A percentile compares a stretch with the other conserved stretches of the same genome.
phyloP scores from a whole-genome alignment of 2,797 vertebrate genomes.

The Squalus acanthias region DNA sequence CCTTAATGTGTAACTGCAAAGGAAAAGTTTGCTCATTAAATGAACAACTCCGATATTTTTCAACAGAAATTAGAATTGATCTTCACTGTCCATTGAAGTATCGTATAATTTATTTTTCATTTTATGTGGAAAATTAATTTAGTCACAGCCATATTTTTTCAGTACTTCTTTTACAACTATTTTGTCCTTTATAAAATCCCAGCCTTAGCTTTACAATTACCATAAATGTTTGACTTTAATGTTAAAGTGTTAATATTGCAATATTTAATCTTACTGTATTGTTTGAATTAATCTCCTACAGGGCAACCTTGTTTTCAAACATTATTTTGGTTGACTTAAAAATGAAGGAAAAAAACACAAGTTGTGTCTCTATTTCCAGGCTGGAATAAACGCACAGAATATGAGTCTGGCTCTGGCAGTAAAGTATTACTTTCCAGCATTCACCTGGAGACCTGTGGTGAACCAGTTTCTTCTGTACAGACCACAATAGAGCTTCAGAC shows the following conservation, averaged over 20 bases:
- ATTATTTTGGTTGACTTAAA: not conserved
- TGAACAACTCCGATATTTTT: not conserved
- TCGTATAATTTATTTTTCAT: not conserved
- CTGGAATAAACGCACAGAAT: conserved; percentile 83
- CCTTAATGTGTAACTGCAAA: not conserved
- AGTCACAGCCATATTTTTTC: conserved; percentile 13
- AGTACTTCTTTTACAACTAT: not conserved
- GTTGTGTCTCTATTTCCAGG: conserved; percentile 56
- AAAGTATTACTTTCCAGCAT: conserved; percentile 83
- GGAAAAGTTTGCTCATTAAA: not conserved
- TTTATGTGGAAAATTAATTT: not conserved
- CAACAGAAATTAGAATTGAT: not conserved
- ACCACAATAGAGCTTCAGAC: conserved; percentile 81
- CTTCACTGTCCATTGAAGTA: not conserved
- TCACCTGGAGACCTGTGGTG: conserved; percentile 84
- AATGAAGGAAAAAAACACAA: not conserved
- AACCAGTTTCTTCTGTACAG: conserved; percentile 79
- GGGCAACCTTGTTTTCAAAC: not conserved
- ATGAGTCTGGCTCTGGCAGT: conserved; percentile 85
- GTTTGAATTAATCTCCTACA: not conserved
- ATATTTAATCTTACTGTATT: not conserved
- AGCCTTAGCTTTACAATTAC: not conserved
- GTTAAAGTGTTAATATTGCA: not conserved
- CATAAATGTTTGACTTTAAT: not conserved
- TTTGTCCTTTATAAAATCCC: not conserved